phyloP scores from a whole-genome alignment of 2,888 invertebrate species.

The Sesamia inferens region DNA sequence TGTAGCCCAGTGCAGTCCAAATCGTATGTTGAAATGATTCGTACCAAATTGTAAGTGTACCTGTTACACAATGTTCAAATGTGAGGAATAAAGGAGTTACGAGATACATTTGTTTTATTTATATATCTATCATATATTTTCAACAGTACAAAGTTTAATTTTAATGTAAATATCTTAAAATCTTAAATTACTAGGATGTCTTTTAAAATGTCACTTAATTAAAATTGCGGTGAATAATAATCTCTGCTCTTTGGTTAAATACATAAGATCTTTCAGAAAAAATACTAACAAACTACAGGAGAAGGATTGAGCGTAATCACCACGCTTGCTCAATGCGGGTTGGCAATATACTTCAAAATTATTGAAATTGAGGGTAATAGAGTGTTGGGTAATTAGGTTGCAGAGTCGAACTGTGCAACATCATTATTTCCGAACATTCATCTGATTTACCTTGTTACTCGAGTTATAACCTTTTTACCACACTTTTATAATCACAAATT shows the following conservation, averaged over 20 bases:
- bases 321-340: too few species aligned
- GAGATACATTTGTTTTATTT: slow-evolving; percentile 63
- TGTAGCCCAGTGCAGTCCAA: slow-evolving; percentile 69
- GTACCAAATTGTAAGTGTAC: slow-evolving; percentile 79
- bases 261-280: not conserved
- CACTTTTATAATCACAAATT: not conserved
- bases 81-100: slow-evolving; percentile 80
- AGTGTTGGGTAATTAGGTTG: too few species aligned
- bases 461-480: not conserved
- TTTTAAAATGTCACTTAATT: slow-evolving; percentile 26
- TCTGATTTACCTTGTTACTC: not conserved
- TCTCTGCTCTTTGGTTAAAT: not conserved
- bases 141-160: slow-evolving; percentile 23
- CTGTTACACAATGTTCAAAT: slow-evolving; percentile 86
- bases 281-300: too few species aligned
- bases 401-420: not conserved
- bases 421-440: not conserved
- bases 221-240: not conserved
- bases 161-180: not conserved
- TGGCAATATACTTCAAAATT: too few species aligned
- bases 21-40: slow-evolving; percentile 58
- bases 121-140: slow-evolving; percentile 13
- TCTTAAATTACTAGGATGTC: slow-evolving; percentile 6
- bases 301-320: too few species aligned
- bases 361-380: too few species aligned